A percentile compares a stretch with the other conserved stretches of the same genome.
phyloP scores from a whole-genome alignment of 35 echinoderm and acorn worm genomes.

The Apostichopus japonicus region DNA sequence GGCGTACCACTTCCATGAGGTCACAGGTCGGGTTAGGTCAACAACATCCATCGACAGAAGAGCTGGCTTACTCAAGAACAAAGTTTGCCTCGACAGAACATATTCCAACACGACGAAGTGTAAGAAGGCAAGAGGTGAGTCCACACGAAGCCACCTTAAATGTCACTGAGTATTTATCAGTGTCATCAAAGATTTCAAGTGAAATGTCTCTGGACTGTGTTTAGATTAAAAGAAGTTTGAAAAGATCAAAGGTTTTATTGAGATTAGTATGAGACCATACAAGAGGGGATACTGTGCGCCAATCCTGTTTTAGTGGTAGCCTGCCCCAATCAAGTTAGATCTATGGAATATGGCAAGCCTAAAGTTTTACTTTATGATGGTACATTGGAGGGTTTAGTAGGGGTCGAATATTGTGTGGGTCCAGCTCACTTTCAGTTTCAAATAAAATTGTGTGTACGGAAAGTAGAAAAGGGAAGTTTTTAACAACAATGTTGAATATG shows the following conservation, averaged over 20 bases:
- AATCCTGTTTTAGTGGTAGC: background rate
- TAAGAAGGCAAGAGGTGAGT: conserved; percentile 51
- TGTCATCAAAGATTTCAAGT: background rate
- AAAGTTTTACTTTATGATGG: too few species aligned
- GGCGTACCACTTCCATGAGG: conserved; percentile 65
- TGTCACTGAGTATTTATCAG: background rate
- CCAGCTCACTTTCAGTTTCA: too few species aligned
- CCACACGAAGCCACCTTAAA: background rate
- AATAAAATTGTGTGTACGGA: too few species aligned
- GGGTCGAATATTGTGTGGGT: too few species aligned
- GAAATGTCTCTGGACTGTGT: background rate
- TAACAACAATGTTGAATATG: too few species aligned
- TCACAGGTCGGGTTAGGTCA: conserved; percentile 15
- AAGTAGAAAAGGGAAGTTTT: too few species aligned
- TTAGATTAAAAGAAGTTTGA: background rate
- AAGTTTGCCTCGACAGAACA: conserved; percentile 72
- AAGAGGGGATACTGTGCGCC: background rate
- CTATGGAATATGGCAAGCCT: too few species aligned
- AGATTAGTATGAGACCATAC: background rate
- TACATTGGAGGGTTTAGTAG: too few species aligned
- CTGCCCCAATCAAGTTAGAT: background rate
- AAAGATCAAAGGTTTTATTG: background rate
- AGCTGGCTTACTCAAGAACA: conserved; percentile 41
- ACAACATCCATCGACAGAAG: conserved; percentile 48
- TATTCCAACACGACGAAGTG: conserved; percentile 38